Evolutionary conservation across 2,797 vertebrate genomes (phyloP).

Genomic region (Centropyge bicolor): DNA sequence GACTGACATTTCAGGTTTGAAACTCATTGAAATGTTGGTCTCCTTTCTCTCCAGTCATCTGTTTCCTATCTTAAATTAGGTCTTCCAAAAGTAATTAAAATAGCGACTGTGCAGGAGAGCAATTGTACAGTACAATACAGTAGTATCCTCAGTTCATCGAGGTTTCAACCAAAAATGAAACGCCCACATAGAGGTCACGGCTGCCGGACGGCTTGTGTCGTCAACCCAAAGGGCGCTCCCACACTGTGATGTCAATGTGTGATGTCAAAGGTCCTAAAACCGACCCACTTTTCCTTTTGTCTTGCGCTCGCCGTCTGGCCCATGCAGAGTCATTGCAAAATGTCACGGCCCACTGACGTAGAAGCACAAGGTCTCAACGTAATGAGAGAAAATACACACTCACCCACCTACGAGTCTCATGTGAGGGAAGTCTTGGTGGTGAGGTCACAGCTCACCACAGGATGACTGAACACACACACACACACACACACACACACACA

Average conservation of each 20-base stretch:
- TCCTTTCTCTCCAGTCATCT: background rate
- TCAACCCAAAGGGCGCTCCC: slow-evolving; percentile 47
- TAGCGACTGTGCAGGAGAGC: background rate
- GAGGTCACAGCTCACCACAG: slow-evolving; percentile 73
- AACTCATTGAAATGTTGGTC: slow-evolving; percentile 10
- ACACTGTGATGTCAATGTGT: slow-evolving; percentile 42
- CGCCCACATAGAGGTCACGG: slow-evolving; percentile 23
- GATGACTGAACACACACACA: slow-evolving; percentile 55
- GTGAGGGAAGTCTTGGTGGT: slow-evolving; percentile 64
- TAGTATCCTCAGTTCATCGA: background rate
- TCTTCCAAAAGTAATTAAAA: slow-evolving; percentile 8
- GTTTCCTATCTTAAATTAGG: slow-evolving; percentile 12
- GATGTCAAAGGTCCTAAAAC: slow-evolving; percentile 53
- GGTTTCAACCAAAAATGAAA: slow-evolving; percentile 12
- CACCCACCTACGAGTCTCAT: slow-evolving; percentile 59
- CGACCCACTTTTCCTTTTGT: slow-evolving; percentile 38
- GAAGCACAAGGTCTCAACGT: slow-evolving; percentile 43
- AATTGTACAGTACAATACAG: background rate
- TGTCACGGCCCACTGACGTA: slow-evolving; percentile 59
- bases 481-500: slow-evolving; percentile 16
- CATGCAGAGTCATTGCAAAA: slow-evolving; percentile 41
- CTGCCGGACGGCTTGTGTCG: slow-evolving; percentile 6
- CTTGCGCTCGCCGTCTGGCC: slow-evolving; percentile 1
- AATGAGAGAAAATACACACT: slow-evolving; percentile 60
- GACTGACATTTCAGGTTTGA: slow-evolving; percentile 12